These are phyloP conservation scores for Anguilla rostrata DNA, from an alignment of 2,113 vertebrate genomes.

Conservation along the genomic window DNA sequence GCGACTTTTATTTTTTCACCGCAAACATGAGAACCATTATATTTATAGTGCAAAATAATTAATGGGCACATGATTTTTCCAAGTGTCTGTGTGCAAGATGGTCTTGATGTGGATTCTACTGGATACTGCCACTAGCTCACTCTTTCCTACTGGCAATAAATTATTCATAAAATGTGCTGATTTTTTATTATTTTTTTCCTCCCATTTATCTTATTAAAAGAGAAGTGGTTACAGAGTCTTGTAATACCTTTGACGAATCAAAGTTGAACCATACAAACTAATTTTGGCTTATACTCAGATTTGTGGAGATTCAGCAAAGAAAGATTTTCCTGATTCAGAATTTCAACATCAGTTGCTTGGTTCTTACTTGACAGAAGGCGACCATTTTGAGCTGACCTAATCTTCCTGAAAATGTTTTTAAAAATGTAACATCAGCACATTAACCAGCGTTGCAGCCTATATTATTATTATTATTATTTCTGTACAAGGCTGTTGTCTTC, in stretches of 20 bases:
- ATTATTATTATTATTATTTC: too few relatives aligned
- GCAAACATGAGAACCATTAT: constrained; percentile 88
- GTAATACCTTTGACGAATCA: neutral
- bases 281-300: neutral
- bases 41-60: constrained; percentile 91
- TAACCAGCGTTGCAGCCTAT: neutral
- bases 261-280: neutral
- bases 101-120: constrained; percentile 99
- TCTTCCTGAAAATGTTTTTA: neutral
- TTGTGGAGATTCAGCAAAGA: neutral
- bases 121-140: constrained; percentile 95
- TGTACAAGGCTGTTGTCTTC: neutral
- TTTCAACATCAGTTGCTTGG: neutral
- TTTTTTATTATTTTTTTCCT: neutral
- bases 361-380: neutral
- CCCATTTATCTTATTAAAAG: neutral
- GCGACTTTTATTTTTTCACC: constrained; percentile 86
- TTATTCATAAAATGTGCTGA: constrained; percentile 91
- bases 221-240: neutral
- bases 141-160: constrained; percentile 99
- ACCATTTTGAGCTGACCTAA: neutral
- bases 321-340: neutral
- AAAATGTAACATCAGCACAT: neutral
- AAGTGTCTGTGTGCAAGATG: constrained; percentile 93
- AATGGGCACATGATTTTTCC: constrained; percentile 84